Percentiles rank a stretch among this genome's conserved stretches.
phyloP scores from a whole-genome alignment of 2,888 invertebrate species.

The Rhopalosiphum nymphaeae region DNA sequence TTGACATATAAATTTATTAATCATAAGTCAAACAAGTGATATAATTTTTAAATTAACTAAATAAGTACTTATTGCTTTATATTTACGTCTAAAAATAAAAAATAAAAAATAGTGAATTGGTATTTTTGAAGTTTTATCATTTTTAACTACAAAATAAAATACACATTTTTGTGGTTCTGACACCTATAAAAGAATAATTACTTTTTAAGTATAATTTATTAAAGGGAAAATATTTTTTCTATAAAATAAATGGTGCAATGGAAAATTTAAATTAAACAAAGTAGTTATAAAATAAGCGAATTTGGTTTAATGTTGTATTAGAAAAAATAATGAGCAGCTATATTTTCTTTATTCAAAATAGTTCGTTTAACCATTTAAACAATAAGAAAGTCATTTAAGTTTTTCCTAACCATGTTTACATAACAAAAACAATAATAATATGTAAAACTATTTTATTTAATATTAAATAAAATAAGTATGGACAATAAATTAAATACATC shows the following conservation, averaged over 20 bases:
- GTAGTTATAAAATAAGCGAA: background rate
- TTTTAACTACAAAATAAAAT: too few species aligned
- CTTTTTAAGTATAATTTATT: background rate
- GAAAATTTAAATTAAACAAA: background rate
- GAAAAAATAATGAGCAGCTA: background rate
- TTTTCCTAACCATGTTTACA: background rate
- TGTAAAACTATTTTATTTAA: background rate
- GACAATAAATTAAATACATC: background rate
- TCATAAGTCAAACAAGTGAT: background rate
- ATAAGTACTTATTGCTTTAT: background rate
- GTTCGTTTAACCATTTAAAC: background rate
- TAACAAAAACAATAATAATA: background rate
- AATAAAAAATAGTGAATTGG: too few species aligned
- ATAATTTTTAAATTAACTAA: too few species aligned
- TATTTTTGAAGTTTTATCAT: too few species aligned
- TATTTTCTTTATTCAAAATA: background rate
- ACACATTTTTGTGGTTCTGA: too few species aligned
- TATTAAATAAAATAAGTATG: too few species aligned
- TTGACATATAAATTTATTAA: background rate
- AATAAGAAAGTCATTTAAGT: background rate
- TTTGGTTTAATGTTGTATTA: background rate
- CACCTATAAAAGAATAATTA: background rate
- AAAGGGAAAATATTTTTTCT: background rate
- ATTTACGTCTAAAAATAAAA: too few species aligned
- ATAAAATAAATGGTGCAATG: background rate